These are phyloP conservation scores for Lacanobia wlatinum DNA, from an alignment of 2,888 invertebrate species.

Conservation along the genomic window DNA sequence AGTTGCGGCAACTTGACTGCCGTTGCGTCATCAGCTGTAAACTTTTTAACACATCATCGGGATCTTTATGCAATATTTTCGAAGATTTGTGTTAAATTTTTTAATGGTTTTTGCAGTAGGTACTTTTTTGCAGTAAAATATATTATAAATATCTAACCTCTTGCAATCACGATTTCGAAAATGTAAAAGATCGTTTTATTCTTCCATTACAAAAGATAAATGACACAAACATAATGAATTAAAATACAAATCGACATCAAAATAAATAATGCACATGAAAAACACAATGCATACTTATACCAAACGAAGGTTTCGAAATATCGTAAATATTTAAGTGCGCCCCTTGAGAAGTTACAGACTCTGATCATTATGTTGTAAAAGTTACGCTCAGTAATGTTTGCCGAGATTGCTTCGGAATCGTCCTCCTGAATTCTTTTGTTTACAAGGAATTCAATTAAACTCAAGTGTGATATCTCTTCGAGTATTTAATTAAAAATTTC, in stretches of 20 bases:
- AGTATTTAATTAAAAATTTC: conserved; percentile 69
- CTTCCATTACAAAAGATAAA: neutral
- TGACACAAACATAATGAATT: conserved; percentile 2
- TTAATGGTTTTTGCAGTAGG: too few relatives aligned
- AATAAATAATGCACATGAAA: conserved; percentile 50
- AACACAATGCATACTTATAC: conserved; percentile 45
- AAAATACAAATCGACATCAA: conserved; percentile 32
- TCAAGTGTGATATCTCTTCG: conserved; percentile 67
- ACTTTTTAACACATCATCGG: too few relatives aligned
- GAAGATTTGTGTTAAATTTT: too few relatives aligned
- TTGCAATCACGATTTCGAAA: too few relatives aligned
- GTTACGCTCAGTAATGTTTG: conserved; percentile 54
- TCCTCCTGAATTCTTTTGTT: conserved; percentile 53
- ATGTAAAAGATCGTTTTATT: neutral
- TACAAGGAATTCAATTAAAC: conserved; percentile 67
- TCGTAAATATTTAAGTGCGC: conserved; percentile 65
- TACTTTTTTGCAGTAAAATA: too few relatives aligned
- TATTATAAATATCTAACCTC: too few relatives aligned
- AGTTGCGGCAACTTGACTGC: neutral
- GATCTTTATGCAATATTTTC: neutral
- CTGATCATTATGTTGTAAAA: conserved; percentile 64
- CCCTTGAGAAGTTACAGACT: conserved; percentile 52
- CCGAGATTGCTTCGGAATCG: conserved; percentile 56
- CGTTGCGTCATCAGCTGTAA: neutral
- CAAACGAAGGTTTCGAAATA: conserved; percentile 51